Percentiles rank a stretch among this genome's conserved stretches.
Evolutionary conservation across 2,888 invertebrate genomes (phyloP).

Genomic region (Noctua pronuba): DNA sequence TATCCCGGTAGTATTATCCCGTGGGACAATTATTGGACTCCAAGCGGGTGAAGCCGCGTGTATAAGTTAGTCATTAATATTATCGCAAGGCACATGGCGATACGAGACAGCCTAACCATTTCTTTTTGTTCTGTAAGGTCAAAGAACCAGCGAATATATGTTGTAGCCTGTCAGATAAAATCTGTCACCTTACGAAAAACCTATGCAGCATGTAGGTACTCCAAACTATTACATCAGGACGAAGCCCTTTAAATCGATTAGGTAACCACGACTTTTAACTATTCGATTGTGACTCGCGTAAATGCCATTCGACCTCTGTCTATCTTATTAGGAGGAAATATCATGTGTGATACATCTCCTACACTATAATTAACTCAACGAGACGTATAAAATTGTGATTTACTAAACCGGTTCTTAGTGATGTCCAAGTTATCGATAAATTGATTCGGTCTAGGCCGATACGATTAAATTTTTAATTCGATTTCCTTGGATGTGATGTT

Average conservation of each 20-base stretch:
- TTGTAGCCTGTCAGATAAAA: constrained; percentile 4
- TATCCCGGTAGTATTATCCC: no score
- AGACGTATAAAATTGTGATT: constrained; percentile 32
- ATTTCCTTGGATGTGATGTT: background rate
- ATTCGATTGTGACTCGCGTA: constrained; percentile 21
- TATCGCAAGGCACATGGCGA: background rate
- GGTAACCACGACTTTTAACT: constrained; percentile 20
- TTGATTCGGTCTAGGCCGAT: background rate
- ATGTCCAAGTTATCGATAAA: constrained; percentile 31
- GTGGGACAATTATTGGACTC: no score
- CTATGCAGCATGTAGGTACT: background rate
- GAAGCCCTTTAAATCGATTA: constrained; percentile 35
- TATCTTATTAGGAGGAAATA: constrained; percentile 13
- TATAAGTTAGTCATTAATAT: background rate
- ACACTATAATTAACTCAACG: constrained; percentile 28
- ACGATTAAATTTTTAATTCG: background rate
- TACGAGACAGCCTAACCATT: no score
- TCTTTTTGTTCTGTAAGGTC: background rate
- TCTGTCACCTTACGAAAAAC: background rate
- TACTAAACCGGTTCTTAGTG: constrained; percentile 35
- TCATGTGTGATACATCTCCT: constrained; percentile 12
- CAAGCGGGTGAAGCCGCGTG: no score
- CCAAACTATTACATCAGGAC: constrained; percentile 7
- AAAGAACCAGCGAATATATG: background rate
- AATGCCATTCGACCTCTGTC: constrained; percentile 16